Conservation (phyloP, 2,113 vertebrate genomes). For the Dromaius novaehollandiae region DNA sequence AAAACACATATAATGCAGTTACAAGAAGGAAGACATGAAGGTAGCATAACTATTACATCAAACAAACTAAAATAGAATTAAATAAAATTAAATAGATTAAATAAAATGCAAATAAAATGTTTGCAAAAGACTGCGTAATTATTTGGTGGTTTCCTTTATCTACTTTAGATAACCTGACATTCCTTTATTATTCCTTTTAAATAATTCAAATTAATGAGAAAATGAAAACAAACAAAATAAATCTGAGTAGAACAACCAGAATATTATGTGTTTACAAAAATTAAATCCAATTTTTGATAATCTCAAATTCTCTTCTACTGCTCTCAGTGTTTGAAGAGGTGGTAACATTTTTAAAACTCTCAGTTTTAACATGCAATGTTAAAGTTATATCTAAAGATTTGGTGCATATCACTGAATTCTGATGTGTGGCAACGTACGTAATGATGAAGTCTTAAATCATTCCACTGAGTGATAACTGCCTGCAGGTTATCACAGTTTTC, state of each 20-base stretch:
- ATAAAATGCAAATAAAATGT: background rate
- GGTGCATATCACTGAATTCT: background rate
- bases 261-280: background rate
- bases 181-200: background rate
- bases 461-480: background rate
- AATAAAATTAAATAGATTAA: background rate
- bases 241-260: background rate
- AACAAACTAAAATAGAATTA: background rate
- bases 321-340: background rate
- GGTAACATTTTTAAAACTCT: background rate
- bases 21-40: background rate
- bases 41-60: background rate
- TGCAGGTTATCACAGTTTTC: background rate
- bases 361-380: background rate
- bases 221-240: background rate
- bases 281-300: background rate
- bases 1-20: background rate
- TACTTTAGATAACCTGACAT: background rate
- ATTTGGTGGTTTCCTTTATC: background rate
- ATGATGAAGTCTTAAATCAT: background rate
- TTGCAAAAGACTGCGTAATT: background rate
- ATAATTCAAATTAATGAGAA: background rate
- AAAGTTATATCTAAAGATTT: background rate
- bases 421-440: background rate
- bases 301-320: background rate